phyloP scores from a whole-genome alignment of 2,113 vertebrate genomes.

The Struthidea cinerea region DNA sequence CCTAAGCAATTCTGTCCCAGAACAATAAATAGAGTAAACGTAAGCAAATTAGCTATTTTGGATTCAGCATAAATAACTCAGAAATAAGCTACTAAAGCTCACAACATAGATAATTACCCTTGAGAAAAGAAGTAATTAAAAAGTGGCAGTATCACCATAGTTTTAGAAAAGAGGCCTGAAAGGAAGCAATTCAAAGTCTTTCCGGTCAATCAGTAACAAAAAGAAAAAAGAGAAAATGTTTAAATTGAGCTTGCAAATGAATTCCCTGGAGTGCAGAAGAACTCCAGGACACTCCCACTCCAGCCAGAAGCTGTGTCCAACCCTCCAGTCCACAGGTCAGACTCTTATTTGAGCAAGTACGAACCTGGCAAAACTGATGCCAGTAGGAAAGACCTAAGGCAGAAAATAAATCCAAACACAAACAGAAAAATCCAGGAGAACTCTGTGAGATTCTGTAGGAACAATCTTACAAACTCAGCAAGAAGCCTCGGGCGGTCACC shows the following conservation, averaged over 20 bases:
- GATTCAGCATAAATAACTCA: conserved; percentile 10
- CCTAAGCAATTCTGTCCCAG: neutral
- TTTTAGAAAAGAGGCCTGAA: neutral
- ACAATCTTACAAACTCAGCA: neutral
- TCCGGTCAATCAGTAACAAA: neutral
- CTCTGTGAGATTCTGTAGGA: neutral
- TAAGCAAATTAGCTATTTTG: conserved; percentile 23
- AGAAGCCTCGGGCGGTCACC: neutral
- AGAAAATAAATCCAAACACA: neutral
- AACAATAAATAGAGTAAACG: conserved; percentile 2
- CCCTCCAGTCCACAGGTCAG: neutral
- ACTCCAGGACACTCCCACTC: neutral
- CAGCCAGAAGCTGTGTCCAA: neutral
- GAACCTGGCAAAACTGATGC: neutral
- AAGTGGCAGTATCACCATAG: neutral
- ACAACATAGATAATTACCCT: conserved; percentile 10
- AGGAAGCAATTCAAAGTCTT: neutral
- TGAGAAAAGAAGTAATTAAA: conserved; percentile 17
- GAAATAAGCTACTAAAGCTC: neutral
- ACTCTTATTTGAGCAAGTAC: neutral
- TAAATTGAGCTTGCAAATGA: neutral
- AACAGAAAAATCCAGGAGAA: neutral
- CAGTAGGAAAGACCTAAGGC: neutral
- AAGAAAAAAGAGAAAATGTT: neutral
- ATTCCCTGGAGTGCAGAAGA: neutral